A percentile compares a stretch with the other conserved stretches of the same genome.
These are phyloP conservation scores for Tipula confusa DNA, from an alignment of 2,888 invertebrate genomes.

Conservation along the genomic window DNA sequence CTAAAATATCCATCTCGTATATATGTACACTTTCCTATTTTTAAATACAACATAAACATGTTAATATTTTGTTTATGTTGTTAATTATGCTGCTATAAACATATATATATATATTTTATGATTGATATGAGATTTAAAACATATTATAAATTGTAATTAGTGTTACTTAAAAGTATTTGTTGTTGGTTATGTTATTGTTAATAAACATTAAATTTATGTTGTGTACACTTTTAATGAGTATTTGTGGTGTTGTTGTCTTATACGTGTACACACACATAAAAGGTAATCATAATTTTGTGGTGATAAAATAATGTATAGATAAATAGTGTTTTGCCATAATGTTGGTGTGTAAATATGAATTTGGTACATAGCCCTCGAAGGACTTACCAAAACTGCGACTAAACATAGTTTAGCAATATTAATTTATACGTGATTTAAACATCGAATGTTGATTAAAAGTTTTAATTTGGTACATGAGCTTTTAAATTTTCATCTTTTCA, in stretches of 20 bases:
- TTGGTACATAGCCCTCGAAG: no score
- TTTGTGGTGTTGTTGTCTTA: not conserved
- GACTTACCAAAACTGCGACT: no score
- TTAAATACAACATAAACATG: not conserved
- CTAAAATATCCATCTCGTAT: not conserved
- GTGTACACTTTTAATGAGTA: not conserved
- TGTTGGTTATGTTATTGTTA: not conserved
- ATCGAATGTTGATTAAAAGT: no score
- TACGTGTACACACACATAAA: not conserved
- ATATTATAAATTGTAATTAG: constrained; percentile 20
- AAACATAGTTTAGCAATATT: no score
- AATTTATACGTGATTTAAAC: no score
- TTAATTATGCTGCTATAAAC: constrained; percentile 3
- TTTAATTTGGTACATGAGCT: no score
- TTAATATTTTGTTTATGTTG: constrained; percentile 1
- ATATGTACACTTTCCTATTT: not conserved
- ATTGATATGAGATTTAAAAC: constrained; percentile 12
- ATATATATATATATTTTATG: no score
- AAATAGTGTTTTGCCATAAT: not conserved
- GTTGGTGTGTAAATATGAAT: no score
- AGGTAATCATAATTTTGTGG: not conserved
- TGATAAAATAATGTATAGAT: not conserved
- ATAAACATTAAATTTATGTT: constrained; percentile 4
- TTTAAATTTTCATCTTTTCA: no score
- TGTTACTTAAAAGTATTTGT: not conserved